Base-by-base conservation (phyloP, 2,113 vertebrate genomes). In the Gadus chalcogrammus region DNA sequence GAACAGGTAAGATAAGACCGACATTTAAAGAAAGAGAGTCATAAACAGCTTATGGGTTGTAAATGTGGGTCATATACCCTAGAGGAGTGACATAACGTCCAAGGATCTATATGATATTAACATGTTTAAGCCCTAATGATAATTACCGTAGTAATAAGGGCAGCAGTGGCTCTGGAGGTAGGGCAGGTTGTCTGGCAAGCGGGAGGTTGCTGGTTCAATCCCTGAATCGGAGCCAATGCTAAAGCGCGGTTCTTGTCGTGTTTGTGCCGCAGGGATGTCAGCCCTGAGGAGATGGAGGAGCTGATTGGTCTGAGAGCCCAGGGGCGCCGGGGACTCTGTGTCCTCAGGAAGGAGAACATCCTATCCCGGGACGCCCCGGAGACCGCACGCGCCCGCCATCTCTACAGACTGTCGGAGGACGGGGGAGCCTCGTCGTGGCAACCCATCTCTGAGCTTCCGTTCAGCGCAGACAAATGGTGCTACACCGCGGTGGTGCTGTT, bases 381-480 rank as follows among this genome's bases (percentile, higher is more conserved):
- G 55, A 91, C 85, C 1, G 82, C 88, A 24, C 6, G 27, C 16
- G 76, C 87, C 1, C 77, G 82, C 5, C 73, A 73, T 12, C 64
- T 93, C 1, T 92, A 91, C 73, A 72, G 65, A 20, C 73, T 91
- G 56, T 68, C 81, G 0, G 80, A 81, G 68, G 79, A 85, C 60
- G 42, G 68, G 6, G 64, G 69, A 35, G 48, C 58, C 55, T 58
- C 55, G 3, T 4, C 15, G 17, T 94, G 93, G 93, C 65, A 6
- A 55, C 65, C 70, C 13, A 15, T 82, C 13, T 76, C 88, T 55
- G 79, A 85, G 69, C 77, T 94, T 74, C 93, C 93, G 4, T 93
- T 94, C 69, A 72, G 27, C 73, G 89, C 92, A 3, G 90, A 93
- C 67, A 93, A 93, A 48, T 94, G 93, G 93, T 91, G 92, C 75